Evolutionary conservation across 2,888 invertebrate genomes (phyloP).

Genomic region (Junonia oenone): DNA sequence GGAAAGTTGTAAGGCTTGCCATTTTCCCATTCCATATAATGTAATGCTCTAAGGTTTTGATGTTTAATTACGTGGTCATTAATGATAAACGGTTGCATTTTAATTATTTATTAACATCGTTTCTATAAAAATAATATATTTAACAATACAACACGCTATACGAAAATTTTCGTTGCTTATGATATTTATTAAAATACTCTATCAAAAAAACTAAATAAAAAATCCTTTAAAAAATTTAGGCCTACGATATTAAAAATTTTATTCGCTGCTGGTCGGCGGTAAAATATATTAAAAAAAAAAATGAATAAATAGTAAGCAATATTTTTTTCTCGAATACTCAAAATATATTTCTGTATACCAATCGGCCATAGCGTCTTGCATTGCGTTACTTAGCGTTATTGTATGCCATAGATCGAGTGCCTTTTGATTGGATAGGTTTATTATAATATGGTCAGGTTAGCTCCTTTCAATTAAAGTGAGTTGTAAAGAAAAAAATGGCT

Average conservation of each 20-base stretch:
- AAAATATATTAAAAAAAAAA: too few species aligned
- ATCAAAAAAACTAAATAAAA: neutral
- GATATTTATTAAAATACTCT: constrained; percentile 1
- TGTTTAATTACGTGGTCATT: neutral
- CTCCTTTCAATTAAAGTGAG: too few species aligned
- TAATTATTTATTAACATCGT: neutral
- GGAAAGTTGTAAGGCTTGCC: constrained; percentile 23
- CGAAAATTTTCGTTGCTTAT: neutral
- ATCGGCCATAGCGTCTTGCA: neutral
- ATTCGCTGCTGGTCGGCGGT: neutral
- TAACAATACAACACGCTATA: neutral
- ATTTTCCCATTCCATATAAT: constrained; percentile 20
- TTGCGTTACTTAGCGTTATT: constrained; percentile 6
- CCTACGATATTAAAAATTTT: neutral
- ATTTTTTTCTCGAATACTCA: constrained; percentile 10
- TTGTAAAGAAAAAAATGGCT: neutral
- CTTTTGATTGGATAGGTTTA: constrained; percentile 13
- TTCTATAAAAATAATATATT: neutral
- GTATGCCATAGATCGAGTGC: constrained; percentile 22
- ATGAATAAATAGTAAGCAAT: neutral
- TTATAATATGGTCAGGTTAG: constrained; percentile 5
- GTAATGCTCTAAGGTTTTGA: neutral
- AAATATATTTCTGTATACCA: neutral
- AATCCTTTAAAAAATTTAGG: neutral
- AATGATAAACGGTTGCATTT: neutral